Evolutionary conservation across 2,113 vertebrate genomes (phyloP), one percentile per base, ranked within the genome.

Genomic region (Riparia riparia): DNA sequence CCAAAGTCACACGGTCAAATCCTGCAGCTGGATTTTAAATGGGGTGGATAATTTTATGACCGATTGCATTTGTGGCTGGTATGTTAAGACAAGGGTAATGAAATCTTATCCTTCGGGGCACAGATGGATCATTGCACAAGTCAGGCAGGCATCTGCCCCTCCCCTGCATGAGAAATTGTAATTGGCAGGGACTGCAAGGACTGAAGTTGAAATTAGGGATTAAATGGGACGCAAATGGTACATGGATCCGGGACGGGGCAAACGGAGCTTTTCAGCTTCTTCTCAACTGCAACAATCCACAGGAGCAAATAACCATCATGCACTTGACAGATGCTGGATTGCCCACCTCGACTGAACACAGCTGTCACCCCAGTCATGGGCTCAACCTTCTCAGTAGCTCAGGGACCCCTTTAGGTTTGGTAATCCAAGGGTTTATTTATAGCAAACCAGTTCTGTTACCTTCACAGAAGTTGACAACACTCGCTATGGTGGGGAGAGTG

Each of bases 31-130:
- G 78, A 96, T 94, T 93, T 92, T 81, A 96, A 95, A 95, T 63
- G 69, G 61, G 66, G 85, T 95, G 81, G 92, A 88, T 90, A 90
- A 95, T 96, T 96, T 95, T 72, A 84, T 82, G 92, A 96, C 76
- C 3, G 1, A 94, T 9, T 5, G 14, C 78, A 90, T 89, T 94
- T 92, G 90, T 93, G 82, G 77, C 68, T 82, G 88, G 93, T 94
- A 69, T 61, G 88, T 86, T 79, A 89, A 90, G 86, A 96, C 94
- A 95, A 84, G 86, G 83, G 90, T 69, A 96, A 94, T 86, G 82
- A 94, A 96, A 96, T 93, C 88, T 91, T 90, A 93, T 86, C 82
- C 96, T 94, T 82, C 2, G 0, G 96, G 89, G 95, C 86, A 95
- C 69, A 32, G 60, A 96, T 14, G 80, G 95, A 94, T 95, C 82